A percentile compares a stretch with the other conserved stretches of the same genome.
Conservation (phyloP, 2,113 vertebrate species). For the Syngnathus typhle region DNA sequence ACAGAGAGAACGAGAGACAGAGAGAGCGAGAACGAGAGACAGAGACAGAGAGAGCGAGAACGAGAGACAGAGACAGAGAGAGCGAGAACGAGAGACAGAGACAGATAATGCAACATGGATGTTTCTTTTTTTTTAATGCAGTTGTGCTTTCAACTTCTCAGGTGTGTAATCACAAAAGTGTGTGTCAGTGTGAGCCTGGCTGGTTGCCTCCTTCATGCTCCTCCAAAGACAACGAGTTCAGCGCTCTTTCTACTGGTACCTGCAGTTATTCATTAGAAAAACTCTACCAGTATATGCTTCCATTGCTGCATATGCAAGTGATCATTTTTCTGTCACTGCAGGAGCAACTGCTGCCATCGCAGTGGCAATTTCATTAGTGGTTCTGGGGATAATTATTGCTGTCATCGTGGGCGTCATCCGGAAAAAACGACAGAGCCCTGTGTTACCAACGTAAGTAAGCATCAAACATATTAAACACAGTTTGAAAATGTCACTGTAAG, state of each 20-base stretch:
- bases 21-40: too few relatives aligned
- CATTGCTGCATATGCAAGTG: not conserved
- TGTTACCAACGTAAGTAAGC: constrained; percentile 34
- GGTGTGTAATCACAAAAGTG: constrained; percentile 70
- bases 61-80: too few relatives aligned
- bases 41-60: too few relatives aligned
- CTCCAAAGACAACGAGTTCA: not conserved
- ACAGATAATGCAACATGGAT: not conserved
- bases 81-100: too few relatives aligned
- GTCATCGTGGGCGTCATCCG: constrained; percentile 27
- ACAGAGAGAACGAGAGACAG: too few relatives aligned
- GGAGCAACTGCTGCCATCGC: constrained; percentile 33
- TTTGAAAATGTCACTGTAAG: not conserved
- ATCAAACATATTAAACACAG: not conserved
- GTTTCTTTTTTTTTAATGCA: not conserved
- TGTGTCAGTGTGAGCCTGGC: constrained; percentile 70
- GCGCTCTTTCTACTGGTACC: constrained; percentile 21
- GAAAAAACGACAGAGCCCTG: constrained; percentile 42
- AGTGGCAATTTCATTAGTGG: constrained; percentile 32
- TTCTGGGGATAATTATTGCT: constrained; percentile 31
- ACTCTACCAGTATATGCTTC: too few relatives aligned
- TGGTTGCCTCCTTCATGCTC: constrained; percentile 63
- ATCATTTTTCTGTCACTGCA: constrained; percentile 19
- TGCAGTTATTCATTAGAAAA: not conserved
- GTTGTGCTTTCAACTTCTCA: constrained; percentile 26